Evolutionary conservation across 2,797 vertebrate species (phyloP).

Genomic region (Luscinia megarhynchos): DNA sequence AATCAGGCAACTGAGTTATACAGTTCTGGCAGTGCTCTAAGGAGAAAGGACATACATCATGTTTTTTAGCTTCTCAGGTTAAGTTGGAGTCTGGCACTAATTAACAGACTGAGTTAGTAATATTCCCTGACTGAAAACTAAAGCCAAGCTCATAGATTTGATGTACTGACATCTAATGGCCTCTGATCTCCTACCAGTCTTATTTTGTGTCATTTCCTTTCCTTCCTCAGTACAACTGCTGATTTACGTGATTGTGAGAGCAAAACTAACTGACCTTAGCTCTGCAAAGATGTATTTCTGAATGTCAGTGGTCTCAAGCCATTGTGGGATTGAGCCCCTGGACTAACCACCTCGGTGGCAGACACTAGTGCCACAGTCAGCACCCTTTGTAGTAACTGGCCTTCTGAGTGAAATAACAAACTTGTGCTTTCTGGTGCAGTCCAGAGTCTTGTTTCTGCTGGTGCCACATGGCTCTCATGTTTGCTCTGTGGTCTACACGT

Average conservation of each 20-base stretch:
- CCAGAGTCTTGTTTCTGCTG: background rate
- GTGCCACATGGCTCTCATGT: background rate
- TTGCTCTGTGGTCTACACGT: background rate
- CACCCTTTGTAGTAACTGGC: background rate
- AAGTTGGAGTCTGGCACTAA: background rate
- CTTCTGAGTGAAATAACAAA: background rate
- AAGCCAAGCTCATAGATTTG: background rate
- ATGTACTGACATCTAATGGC: background rate
- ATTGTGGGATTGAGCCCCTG: background rate
- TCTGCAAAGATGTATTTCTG: background rate
- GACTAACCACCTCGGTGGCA: background rate
- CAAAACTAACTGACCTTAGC: background rate
- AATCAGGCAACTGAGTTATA: background rate
- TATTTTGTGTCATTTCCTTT: background rate
- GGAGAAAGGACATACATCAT: background rate
- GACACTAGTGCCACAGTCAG: background rate
- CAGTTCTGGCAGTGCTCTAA: background rate
- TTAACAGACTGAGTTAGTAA: background rate
- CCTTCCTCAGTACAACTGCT: background rate
- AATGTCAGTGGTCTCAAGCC: background rate
- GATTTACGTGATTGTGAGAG: background rate
- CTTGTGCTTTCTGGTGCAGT: background rate
- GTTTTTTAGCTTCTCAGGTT: background rate
- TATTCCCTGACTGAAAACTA: background rate
- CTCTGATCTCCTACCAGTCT: slow-evolving; percentile 2